phyloP scores from a whole-genome alignment of 2,113 vertebrate species.

The Sardina pilchardus region DNA sequence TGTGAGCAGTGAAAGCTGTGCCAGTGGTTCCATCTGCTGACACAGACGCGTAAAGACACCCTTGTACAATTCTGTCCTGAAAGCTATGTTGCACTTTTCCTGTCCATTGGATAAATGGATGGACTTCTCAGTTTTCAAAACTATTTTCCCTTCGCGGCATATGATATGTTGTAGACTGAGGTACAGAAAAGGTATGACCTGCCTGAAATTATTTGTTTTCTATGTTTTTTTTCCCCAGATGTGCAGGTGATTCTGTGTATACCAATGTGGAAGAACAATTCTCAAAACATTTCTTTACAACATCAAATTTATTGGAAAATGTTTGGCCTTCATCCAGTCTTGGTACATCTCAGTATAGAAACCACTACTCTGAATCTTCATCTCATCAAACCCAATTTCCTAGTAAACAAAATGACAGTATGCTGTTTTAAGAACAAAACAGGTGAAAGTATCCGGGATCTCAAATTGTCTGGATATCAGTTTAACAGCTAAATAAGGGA shows the following conservation, averaged over 20 bases:
- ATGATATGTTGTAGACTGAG: background rate
- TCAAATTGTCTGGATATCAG: background rate
- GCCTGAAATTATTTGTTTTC: background rate
- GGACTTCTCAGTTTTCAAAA: background rate
- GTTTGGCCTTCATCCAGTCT: background rate
- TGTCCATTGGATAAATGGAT: background rate
- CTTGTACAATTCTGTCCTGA: slow-evolving; percentile 11
- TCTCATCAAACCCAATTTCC: background rate
- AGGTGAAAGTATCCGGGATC: background rate
- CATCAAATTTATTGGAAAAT: background rate
- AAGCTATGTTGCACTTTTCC: slow-evolving; percentile 16
- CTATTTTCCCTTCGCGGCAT: background rate
- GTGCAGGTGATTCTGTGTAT: background rate
- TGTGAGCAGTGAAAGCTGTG: background rate
- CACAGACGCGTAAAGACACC: background rate
- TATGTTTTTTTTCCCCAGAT: background rate
- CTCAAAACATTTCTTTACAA: background rate
- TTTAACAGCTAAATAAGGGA: background rate
- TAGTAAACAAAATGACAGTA: background rate
- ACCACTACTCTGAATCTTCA: background rate
- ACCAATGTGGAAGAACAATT: background rate
- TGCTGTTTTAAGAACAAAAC: background rate
- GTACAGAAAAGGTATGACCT: background rate
- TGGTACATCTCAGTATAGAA: background rate
- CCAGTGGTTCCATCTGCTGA: background rate